Evolutionary conservation across 2,113 vertebrate species (phyloP), one percentile per base, ranked within the genome.

Genomic region (Thinocorus orbignyianus): DNA sequence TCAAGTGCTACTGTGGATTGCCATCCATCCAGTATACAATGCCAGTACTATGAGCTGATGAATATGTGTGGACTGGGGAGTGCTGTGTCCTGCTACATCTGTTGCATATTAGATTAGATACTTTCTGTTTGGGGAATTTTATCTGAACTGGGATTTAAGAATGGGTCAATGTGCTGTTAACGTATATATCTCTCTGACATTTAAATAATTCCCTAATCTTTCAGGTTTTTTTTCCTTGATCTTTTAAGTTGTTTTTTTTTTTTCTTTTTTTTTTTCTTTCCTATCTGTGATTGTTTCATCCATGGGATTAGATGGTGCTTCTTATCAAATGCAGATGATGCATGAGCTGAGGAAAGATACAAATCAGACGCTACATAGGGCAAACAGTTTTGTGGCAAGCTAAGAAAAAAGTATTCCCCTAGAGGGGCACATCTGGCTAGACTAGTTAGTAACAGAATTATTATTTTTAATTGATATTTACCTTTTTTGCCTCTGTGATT

Each of bases 131-230:
- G 62, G 57, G 64, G 46, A 78, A 70, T 93, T 76, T 95, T 87
- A 48, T 94, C 91, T 61, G 52, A 96, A 88, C 20, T 3, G 25
- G 42, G 51, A 33, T 86, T 91, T 90, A 93, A 77, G 48, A 94
- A 85, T 61, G 52, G 78, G 85, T 93, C 85, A 94, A 39, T 2
- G 8, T 88, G 52, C 79, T 77, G 41, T 62, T 92, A 83, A 54
- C 58, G 62, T 74, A 89, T 70, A 66, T 71, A 58, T 86, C 5
- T 85, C 49, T 62, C 26, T 77, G 69, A 90, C 49, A 86, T 92
- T 90, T 87, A 90, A 94, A 81, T n/a, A 92, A 81, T 69, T 86
- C 71, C 28, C 48, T 92, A 30, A 71, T 66, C 26, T 81, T 88
- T 66, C 57, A 68, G 30, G 6, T 0, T 6, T 68, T 37, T 71